phyloP scores from a whole-genome alignment of 2,888 invertebrate species.

The Hipparchia semele region DNA sequence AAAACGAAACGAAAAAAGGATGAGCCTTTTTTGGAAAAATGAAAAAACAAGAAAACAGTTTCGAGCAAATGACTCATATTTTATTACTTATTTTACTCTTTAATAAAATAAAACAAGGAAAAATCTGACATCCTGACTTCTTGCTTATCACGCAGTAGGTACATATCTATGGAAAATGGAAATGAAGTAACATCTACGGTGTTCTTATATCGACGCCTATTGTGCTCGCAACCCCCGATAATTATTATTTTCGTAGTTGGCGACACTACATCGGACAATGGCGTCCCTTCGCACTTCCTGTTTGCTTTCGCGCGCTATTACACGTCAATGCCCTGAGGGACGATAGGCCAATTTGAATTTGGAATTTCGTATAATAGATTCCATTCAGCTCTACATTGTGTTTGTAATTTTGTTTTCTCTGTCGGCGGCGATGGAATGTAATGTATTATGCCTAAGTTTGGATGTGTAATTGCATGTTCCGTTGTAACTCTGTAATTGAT shows the following conservation, averaged over 20 bases:
- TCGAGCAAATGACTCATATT: no score
- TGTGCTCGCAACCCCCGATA: constrained; percentile 73
- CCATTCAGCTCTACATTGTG: constrained; percentile 62
- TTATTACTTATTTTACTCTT: no score
- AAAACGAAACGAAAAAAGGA: no score
- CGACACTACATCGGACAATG: constrained; percentile 79
- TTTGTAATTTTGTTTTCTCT: constrained; percentile 65
- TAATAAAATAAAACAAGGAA: no score
- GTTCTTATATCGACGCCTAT: constrained; percentile 16
- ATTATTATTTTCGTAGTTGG: constrained; percentile 83
- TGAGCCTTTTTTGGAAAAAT: no score
- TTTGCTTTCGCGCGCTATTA: constrained; percentile 82
- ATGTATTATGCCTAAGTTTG: constrained; percentile 48
- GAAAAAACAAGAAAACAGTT: no score
- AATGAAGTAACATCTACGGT: background rate
- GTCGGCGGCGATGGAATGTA: constrained; percentile 40
- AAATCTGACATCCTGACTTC: no score
- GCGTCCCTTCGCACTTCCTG: constrained; percentile 75
- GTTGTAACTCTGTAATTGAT: constrained; percentile 38
- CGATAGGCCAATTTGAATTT: constrained; percentile 81
- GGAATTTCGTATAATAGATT: constrained; percentile 71
- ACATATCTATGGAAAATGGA: background rate
- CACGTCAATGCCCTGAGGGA: constrained; percentile 76
- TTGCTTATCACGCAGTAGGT: background rate
- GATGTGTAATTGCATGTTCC: constrained; percentile 41